Evolutionary conservation across 2,113 vertebrate genomes (phyloP), one percentile per base, ranked within the genome.

Genomic region (Craseonycteris thonglongyai): DNA sequence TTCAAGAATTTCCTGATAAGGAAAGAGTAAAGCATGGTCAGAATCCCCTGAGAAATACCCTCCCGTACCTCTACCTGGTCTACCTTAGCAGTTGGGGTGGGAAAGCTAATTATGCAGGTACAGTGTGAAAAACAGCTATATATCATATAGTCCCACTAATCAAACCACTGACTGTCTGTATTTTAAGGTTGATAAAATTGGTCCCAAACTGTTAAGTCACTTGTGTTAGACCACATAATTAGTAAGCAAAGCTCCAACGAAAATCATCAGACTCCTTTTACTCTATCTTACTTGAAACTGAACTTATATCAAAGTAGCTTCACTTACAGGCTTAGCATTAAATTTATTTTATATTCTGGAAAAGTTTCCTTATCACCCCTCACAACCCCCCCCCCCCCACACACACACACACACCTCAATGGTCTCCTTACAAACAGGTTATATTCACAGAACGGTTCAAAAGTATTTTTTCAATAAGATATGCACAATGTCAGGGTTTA

Each of bases 361-460:
- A 54, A 78, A 59, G 9, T 59, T 66, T 81, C 5, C n/a, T 88
- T 19, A 45, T 7, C 11, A 15, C 12, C 9, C 18, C 30, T 28
- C 26, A 51, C 0, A 1, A 30, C 38, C 16, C 12, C 26, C 22
- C 16, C 7, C 15, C 4, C 12, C 4, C 10, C 15, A 4, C 21
- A 2, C 21, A 14, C 4, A 8, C 4, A 7, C 15, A 4, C 21
- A 2, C 21, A 14, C 8, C 72, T 7, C 38, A 56, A 45, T 21
- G 61, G 8, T 76, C 63, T 35, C 71, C 56, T 89, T 90, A n/a
- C 38, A 71, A 49, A 75, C 22, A 79, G 12, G 8, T 49, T 38
- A 42, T 45, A 65, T 26, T 71, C 40, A 42, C 59, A 78, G 33
- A 93, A 93, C 28, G 47, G 7, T 49, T 75, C 22, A 4, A n/a